Conservation (phyloP, 2,113 vertebrate genomes). For the Anoplopoma fimbria region DNA sequence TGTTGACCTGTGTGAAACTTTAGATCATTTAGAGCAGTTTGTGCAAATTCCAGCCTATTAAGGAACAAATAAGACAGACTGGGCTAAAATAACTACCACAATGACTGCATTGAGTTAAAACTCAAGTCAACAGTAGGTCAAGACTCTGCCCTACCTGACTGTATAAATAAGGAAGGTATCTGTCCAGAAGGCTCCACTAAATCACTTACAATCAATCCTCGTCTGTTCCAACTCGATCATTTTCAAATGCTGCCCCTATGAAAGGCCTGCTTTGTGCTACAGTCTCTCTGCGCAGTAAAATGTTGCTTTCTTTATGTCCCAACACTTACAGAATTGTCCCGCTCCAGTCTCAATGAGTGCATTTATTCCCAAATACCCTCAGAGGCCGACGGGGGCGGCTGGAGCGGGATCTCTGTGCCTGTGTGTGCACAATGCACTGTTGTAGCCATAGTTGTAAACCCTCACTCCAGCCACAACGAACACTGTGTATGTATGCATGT, state of each 20-base stretch:
- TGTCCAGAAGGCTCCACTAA: constrained; percentile 50
- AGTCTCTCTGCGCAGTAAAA: constrained; percentile 74
- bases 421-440: constrained; percentile 74
- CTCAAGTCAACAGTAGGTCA: constrained; percentile 42
- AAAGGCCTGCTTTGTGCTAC: constrained; percentile 79
- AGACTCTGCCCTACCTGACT: constrained; percentile 57
- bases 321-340: constrained; percentile 82
- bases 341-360: constrained; percentile 75
- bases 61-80: constrained; percentile 41
- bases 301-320: constrained; percentile 82
- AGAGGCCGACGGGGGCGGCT: constrained; percentile 60
- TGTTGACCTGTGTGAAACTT: neutral
- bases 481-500: neutral
- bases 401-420: constrained; percentile 31
- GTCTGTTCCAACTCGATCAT: constrained; percentile 71
- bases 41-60: constrained; percentile 28
- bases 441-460: constrained; percentile 75
- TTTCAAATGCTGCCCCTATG: constrained; percentile 62
- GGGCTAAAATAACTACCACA: constrained; percentile 49
- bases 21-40: neutral
- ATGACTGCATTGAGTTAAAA: constrained; percentile 66
- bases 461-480: constrained; percentile 27
- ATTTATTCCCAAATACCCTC: constrained; percentile 80
- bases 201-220: constrained; percentile 68
- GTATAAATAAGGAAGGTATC: constrained; percentile 67